A percentile compares a stretch with the other conserved stretches of the same genome.
Evolutionary conservation across 2,888 invertebrate genomes (phyloP).

Genomic region (Aleiodes leptofemur): DNA sequence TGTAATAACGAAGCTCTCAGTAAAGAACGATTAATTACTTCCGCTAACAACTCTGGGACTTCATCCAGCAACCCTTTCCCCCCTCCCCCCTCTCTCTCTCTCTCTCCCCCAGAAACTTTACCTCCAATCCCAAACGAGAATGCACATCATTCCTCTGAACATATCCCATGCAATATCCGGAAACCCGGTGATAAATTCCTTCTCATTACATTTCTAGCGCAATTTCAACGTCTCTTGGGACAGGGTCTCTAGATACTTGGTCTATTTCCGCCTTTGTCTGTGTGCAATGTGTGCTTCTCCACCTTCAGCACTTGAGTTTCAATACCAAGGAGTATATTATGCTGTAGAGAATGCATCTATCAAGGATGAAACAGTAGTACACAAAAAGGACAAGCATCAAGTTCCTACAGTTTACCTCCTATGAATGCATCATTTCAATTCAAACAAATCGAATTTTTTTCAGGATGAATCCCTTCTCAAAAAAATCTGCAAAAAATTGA

Average conservation of each 20-base stretch:
- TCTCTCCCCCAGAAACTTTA: slow-evolving; percentile 19
- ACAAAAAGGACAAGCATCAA: not conserved
- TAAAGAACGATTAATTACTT: slow-evolving; percentile 36
- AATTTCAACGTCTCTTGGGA: slow-evolving; percentile 32
- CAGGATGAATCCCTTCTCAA: not conserved
- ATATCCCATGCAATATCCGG: slow-evolving; percentile 35
- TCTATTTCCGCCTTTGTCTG: slow-evolving; percentile 29
- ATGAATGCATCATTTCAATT: no score
- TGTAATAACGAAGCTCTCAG: slow-evolving; percentile 19
- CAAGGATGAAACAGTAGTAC: not conserved
- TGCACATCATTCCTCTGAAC: slow-evolving; percentile 29
- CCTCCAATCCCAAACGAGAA: slow-evolving; percentile 31
- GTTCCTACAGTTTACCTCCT: no score
- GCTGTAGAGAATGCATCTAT: not conserved
- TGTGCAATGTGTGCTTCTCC: not conserved
- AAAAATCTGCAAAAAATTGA: not conserved
- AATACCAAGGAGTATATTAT: slow-evolving; percentile 10
- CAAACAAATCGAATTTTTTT: no score
- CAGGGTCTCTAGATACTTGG: slow-evolving; percentile 25
- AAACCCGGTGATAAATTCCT: slow-evolving; percentile 34
- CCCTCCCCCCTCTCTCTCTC: not conserved
- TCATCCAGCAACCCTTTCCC: slow-evolving; percentile 25
- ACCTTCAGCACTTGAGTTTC: slow-evolving; percentile 18
- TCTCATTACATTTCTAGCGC: slow-evolving; percentile 33
- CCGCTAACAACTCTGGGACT: slow-evolving; percentile 30